phyloP scores from a whole-genome alignment of 1,140 invertebrate species.

The Fopius arisanus region DNA sequence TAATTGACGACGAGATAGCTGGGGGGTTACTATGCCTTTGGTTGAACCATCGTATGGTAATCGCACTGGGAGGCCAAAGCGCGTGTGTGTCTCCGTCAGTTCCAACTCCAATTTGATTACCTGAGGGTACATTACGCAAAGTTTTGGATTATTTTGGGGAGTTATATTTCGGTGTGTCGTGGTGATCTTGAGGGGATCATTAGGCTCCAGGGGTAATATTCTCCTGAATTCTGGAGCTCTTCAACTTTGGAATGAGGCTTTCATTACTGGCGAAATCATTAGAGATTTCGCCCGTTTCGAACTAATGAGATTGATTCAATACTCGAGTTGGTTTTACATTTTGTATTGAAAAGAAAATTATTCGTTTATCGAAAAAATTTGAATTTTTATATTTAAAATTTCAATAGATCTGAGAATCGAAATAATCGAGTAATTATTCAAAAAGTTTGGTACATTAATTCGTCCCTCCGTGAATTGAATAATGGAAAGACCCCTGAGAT shows the following conservation, averaged over 20 bases:
- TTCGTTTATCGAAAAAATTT: too few species aligned
- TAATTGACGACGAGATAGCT: conserved; percentile 74
- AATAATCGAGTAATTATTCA: not conserved
- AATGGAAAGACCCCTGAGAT: not conserved
- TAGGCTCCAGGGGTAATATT: too few species aligned
- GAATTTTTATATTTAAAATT: too few species aligned
- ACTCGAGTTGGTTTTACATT: too few species aligned
- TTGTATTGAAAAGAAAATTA: too few species aligned
- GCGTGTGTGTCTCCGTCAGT: conserved; percentile 82
- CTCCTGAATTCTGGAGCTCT: too few species aligned
- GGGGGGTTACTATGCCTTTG: conserved; percentile 76
- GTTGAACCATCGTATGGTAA: conserved; percentile 81
- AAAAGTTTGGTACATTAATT: not conserved
- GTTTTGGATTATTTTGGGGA: not conserved
- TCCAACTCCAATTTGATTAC: conserved; percentile 75
- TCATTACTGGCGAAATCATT: too few species aligned
- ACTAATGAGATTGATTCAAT: too few species aligned
- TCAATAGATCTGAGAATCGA: not conserved
- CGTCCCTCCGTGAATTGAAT: not conserved
- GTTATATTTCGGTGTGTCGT: too few species aligned
- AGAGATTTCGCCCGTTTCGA: too few species aligned
- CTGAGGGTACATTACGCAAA: conserved; percentile 59
- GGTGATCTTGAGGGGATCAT: too few species aligned
- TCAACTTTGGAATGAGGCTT: too few species aligned
- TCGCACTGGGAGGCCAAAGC: conserved; percentile 84